Evolutionary conservation across 2,113 vertebrate genomes (phyloP).

Genomic region (Festucalex cinctus): DNA sequence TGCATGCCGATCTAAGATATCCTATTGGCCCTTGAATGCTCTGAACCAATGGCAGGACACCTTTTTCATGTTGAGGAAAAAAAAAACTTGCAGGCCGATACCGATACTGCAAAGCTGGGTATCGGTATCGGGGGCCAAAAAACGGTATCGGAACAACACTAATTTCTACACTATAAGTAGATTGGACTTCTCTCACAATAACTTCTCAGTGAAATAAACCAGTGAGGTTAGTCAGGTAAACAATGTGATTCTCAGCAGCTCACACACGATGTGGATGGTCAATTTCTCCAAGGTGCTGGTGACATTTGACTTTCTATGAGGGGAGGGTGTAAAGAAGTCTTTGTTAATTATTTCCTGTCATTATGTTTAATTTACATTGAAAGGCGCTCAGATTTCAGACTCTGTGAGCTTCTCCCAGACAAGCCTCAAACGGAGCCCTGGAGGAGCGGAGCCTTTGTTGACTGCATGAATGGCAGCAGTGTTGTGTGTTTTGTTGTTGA

Average conservation of each 20-base stretch:
- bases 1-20: too few relatives aligned
- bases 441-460: conserved; percentile 18
- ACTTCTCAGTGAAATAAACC: conserved; percentile 1
- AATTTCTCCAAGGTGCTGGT: conserved; percentile 17
- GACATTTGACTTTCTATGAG: conserved; percentile 42
- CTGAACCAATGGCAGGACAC: too few relatives aligned
- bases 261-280: conserved; percentile 19
- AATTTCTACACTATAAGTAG: too few relatives aligned
- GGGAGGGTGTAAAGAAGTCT: conserved; percentile 14
- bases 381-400: conserved; percentile 12
- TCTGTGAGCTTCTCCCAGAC: conserved; percentile 10
- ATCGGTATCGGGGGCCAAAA: too few relatives aligned
- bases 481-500: conserved; percentile 9
- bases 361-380: conserved; percentile 54
- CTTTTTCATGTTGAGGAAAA: too few relatives aligned
- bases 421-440: conserved; percentile 8
- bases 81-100: too few relatives aligned
- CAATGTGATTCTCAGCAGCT: conserved; percentile 20
- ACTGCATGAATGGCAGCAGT: conserved; percentile 15
- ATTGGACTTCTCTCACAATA: neutral
- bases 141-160: too few relatives aligned
- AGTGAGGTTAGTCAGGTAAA: conserved; percentile 9
- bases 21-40: too few relatives aligned
- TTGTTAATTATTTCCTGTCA: conserved; percentile 64
- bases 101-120: too few relatives aligned